Conservation (phyloP, 1,140 invertebrate species). For the Drosophila ercepeae region DNA sequence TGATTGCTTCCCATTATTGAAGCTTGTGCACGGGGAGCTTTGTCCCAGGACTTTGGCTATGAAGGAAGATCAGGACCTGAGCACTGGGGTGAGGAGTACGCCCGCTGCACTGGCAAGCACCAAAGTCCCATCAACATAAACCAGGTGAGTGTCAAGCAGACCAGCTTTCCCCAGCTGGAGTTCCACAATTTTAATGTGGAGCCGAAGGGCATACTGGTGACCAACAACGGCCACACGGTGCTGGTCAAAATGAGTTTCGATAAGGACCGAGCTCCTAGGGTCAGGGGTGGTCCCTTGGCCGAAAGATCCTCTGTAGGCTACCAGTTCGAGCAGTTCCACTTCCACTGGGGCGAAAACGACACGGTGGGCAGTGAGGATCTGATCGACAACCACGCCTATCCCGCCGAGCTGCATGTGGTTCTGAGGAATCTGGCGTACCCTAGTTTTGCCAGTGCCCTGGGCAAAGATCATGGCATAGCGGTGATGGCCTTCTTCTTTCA, state of each 20-base stretch:
- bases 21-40: constrained; percentile 4
- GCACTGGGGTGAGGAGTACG: constrained; percentile 88
- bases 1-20: background rate
- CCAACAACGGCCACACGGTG: constrained; percentile 91
- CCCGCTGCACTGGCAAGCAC: constrained; percentile 89
- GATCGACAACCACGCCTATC: constrained; percentile 89
- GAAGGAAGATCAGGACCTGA: constrained; percentile 86
- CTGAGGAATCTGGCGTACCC: constrained; percentile 91
- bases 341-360: constrained; percentile 92
- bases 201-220: constrained; percentile 85
- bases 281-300: constrained; percentile 89
- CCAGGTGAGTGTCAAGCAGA: constrained; percentile 86
- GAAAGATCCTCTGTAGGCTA: constrained; percentile 85
- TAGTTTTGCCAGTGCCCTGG: constrained; percentile 86
- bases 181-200: constrained; percentile 86
- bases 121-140: constrained; percentile 94
- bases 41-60: constrained; percentile 62
- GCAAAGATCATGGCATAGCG: constrained; percentile 89
- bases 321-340: constrained; percentile 91
- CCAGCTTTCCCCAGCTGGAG: constrained; percentile 85
- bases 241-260: constrained; percentile 85
- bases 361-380: constrained; percentile 93
- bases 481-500: constrained; percentile 94
- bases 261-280: constrained; percentile 83
- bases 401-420: constrained; percentile 94